Evolutionary conservation across 2,113 vertebrate species (phyloP).

Genomic region (Gobius niger): DNA sequence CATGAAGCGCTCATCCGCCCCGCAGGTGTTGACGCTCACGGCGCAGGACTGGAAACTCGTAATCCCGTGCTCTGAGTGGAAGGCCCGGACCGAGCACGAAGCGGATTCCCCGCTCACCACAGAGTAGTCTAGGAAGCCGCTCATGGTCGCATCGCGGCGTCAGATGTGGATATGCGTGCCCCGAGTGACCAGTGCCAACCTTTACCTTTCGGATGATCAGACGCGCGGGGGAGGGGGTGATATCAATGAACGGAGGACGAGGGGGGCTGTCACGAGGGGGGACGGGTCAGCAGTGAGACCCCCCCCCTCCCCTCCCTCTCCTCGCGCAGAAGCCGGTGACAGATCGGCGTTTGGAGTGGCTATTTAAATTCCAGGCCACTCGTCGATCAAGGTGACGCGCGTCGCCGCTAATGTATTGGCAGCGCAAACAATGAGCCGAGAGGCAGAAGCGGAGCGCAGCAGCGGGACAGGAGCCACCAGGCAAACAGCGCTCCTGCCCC

Average conservation of each 20-base stretch:
- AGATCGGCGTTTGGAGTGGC: slow-evolving; percentile 85
- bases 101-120: slow-evolving; percentile 85
- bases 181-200: slow-evolving; percentile 88
- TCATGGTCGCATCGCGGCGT: slow-evolving; percentile 87
- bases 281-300: slow-evolving; percentile 84
- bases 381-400: slow-evolving; percentile 87
- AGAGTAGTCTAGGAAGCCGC: slow-evolving; percentile 94
- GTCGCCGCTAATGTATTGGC: slow-evolving; percentile 76
- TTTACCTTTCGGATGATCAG: slow-evolving; percentile 83
- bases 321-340: slow-evolving; percentile 71
- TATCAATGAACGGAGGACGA: slow-evolving; percentile 85
- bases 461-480: slow-evolving; percentile 51
- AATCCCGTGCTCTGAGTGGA: slow-evolving; percentile 92
- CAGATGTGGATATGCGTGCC: slow-evolving; percentile 42
- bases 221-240: slow-evolving; percentile 74
- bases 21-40: slow-evolving; percentile 86
- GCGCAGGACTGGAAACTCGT: slow-evolving; percentile 96
- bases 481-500: slow-evolving; percentile 21
- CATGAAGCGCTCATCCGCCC: slow-evolving; percentile 88
- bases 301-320: slow-evolving; percentile 80
- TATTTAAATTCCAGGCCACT: slow-evolving; percentile 94
- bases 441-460: slow-evolving; percentile 66
- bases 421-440: slow-evolving; percentile 74
- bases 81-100: slow-evolving; percentile 86
- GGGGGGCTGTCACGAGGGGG: slow-evolving; percentile 78